Percentiles rank a stretch among this genome's conserved stretches.
phyloP scores from a whole-genome alignment of 2,113 vertebrate species.

The Proterorhinus semilunaris region DNA sequence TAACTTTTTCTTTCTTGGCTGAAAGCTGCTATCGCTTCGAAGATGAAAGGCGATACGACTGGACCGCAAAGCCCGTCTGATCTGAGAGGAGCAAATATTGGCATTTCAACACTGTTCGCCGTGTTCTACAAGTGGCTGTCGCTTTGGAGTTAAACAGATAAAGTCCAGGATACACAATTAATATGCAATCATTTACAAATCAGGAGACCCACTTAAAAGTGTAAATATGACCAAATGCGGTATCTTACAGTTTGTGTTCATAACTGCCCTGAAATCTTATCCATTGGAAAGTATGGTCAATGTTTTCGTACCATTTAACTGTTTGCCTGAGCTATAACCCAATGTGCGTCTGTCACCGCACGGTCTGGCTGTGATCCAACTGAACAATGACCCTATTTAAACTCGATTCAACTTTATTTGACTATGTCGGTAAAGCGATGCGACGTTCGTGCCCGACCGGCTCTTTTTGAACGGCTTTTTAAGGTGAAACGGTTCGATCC shows the following conservation, averaged over 20 bases:
- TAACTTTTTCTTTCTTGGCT: not conserved
- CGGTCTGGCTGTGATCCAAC: slow-evolving; percentile 15
- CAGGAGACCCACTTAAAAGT: slow-evolving; percentile 6
- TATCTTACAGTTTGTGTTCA: slow-evolving; percentile 22
- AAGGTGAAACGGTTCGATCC: too few relatives aligned
- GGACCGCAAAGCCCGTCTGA: slow-evolving; percentile 47
- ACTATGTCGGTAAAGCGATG: not conserved
- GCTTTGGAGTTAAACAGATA: slow-evolving; percentile 29
- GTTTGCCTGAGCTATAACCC: slow-evolving; percentile 28
- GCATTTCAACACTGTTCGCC: slow-evolving; percentile 52
- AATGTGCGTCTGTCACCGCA: slow-evolving; percentile 28
- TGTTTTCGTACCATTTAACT: slow-evolving; percentile 43
- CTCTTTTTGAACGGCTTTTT: too few relatives aligned
- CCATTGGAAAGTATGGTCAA: slow-evolving; percentile 26
- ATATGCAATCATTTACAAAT: not conserved
- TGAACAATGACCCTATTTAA: slow-evolving; percentile 32
- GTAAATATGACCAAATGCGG: slow-evolving; percentile 25
- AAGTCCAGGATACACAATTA: slow-evolving; percentile 14
- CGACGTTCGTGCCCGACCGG: too few relatives aligned
- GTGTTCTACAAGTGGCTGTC: slow-evolving; percentile 52
- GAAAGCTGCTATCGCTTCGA: slow-evolving; percentile 44
- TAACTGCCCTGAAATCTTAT: slow-evolving; percentile 19
- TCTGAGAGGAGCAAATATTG: slow-evolving; percentile 51
- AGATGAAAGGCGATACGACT: slow-evolving; percentile 48
- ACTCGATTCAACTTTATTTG: not conserved